A percentile compares a stretch with the other conserved stretches of the same genome.
phyloP scores from a whole-genome alignment of 2,888 invertebrate genomes.

The Andrena haemorrhoa region DNA sequence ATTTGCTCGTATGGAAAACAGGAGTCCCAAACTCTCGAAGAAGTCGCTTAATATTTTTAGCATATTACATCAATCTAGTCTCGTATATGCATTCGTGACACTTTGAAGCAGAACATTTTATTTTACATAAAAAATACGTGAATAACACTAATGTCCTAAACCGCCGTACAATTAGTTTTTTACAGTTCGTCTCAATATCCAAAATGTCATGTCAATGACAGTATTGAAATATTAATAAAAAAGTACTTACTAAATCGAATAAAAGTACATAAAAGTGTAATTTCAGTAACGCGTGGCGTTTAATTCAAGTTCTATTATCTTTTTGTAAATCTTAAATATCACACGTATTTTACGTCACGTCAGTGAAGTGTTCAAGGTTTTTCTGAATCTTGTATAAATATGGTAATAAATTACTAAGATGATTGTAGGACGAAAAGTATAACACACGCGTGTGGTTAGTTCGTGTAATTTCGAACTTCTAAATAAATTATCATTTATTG shows the following conservation, averaged over 20 bases:
- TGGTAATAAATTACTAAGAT: slow-evolving; percentile 20
- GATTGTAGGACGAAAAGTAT: slow-evolving; percentile 3
- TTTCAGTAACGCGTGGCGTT: not conserved
- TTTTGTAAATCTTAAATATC: not conserved
- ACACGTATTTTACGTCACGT: not conserved
- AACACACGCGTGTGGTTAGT: not conserved
- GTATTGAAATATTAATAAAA: slow-evolving; percentile 3
- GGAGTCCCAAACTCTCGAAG: slow-evolving; percentile 3
- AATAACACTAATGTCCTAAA: slow-evolving; percentile 11
- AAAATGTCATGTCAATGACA: not conserved
- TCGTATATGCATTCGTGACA: slow-evolving; percentile 7
- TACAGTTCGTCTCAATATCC: not conserved
- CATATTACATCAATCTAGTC: slow-evolving; percentile 15
- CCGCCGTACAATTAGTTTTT: not conserved
- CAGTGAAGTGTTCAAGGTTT: slow-evolving; percentile 13
- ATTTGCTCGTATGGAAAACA: slow-evolving; percentile 12
- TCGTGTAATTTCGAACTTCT: not conserved
- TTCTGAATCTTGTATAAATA: slow-evolving; percentile 2
- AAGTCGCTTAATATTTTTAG: slow-evolving; percentile 4
- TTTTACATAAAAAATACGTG: slow-evolving; percentile 17
- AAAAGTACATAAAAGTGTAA: slow-evolving; percentile 6
- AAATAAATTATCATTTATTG: not conserved
- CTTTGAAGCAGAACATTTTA: slow-evolving; percentile 19
- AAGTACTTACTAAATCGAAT: not conserved
- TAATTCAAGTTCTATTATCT: not conserved